A percentile compares a stretch with the other conserved stretches of the same genome.
Evolutionary conservation across 2,113 vertebrate species (phyloP).

Genomic region (Spizaetus ornatus): DNA sequence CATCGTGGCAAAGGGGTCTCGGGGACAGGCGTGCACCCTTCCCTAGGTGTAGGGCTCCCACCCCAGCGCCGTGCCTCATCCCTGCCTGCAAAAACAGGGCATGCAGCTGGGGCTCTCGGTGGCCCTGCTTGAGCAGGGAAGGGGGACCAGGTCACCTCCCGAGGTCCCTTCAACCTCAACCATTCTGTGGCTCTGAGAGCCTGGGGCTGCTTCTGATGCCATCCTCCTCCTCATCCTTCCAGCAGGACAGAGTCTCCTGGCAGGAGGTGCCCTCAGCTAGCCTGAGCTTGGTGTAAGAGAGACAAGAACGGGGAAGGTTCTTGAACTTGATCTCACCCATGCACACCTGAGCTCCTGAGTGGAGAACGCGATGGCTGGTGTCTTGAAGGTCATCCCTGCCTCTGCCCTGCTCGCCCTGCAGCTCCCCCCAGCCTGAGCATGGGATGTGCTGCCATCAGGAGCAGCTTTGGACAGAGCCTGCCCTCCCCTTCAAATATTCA

Average conservation of each 20-base stretch:
- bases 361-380: background rate
- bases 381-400: background rate
- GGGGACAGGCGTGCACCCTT: background rate
- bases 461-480: background rate
- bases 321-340: background rate
- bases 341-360: background rate
- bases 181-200: background rate
- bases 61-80: background rate
- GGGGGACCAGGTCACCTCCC: background rate
- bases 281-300: background rate
- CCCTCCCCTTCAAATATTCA: background rate
- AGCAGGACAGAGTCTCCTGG: background rate
- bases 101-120: accelerated
- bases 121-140: background rate
- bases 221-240: background rate
- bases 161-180: background rate
- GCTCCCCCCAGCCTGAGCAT: background rate
- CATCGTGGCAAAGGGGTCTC: background rate
- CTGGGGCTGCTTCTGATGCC: background rate
- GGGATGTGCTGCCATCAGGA: background rate
- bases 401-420: background rate
- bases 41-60: background rate
- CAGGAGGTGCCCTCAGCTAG: background rate
- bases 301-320: background rate
- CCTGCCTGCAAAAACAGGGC: background rate